phyloP scores from a whole-genome alignment of 2,888 invertebrate species.

The Choreutis nemorana region DNA sequence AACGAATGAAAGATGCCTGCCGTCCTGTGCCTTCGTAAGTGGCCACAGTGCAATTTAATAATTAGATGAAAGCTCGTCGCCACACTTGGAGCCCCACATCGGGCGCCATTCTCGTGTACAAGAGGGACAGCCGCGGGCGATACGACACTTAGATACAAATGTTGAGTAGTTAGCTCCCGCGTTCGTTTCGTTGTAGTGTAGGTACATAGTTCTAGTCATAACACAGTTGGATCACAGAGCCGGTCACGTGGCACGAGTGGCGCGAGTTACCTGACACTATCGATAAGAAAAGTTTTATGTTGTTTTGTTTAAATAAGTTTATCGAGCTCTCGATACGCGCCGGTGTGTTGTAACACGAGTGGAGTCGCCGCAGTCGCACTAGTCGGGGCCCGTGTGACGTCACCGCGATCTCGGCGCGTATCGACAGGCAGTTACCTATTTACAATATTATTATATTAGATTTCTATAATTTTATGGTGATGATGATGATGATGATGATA shows the following conservation, averaged over 20 bases:
- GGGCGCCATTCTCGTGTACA: no score
- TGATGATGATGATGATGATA: no score
- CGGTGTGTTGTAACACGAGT: slow-evolving; percentile 13
- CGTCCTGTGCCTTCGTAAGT: no score
- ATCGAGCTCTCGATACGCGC: slow-evolving; percentile 33
- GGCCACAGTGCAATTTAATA: no score
- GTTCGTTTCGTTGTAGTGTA: slow-evolving; percentile 3
- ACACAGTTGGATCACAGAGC: slow-evolving; percentile 18
- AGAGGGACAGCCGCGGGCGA: no score
- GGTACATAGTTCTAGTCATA: slow-evolving; percentile 5
- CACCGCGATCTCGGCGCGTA: slow-evolving; percentile 18
- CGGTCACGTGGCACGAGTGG: slow-evolving; percentile 15
- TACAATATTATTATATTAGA: slow-evolving; percentile 39
- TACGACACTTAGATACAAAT: slow-evolving; percentile 2
- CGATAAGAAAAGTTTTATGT: slow-evolving; percentile 25
- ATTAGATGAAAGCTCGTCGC: no score
- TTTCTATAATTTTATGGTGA: no score
- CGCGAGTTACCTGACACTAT: slow-evolving; percentile 47
- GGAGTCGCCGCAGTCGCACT: no score
- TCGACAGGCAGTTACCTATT: slow-evolving; percentile 43
- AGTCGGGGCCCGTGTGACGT: background rate
- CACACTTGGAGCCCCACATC: no score
- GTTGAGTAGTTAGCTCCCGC: slow-evolving; percentile 1
- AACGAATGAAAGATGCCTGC: no score
- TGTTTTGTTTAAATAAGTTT: slow-evolving; percentile 32